Evolutionary conservation across 1,140 invertebrate genomes (phyloP).

Genomic region (Drosophila novamexicana): DNA sequence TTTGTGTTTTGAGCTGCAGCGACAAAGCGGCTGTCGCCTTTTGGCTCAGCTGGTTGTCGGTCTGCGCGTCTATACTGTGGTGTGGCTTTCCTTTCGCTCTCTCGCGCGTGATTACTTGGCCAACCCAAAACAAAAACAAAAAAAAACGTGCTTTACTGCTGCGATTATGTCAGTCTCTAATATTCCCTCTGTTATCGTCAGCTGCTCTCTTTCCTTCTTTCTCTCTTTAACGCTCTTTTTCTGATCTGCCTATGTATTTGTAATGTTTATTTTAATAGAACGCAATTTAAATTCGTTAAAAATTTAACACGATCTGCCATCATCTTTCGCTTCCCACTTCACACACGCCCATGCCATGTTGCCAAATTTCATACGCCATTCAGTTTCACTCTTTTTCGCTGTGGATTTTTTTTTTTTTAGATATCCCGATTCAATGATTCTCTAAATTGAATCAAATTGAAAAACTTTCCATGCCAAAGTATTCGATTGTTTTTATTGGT

Average conservation of each 20-base stretch:
- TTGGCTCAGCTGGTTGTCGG: constrained; percentile 64
- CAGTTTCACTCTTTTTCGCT: constrained; percentile 4
- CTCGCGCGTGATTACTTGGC: constrained; percentile 25
- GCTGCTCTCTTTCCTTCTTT: constrained; percentile 1
- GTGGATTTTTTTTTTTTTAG: not conserved
- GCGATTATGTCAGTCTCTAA: constrained; percentile 59
- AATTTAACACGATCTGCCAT: constrained; percentile 28
- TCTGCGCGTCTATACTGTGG: constrained; percentile 37
- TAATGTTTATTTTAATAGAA: constrained; percentile 54
- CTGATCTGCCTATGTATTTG: constrained; percentile 35
- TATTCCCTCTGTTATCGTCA: constrained; percentile 36
- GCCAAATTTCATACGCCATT: constrained; percentile 42
- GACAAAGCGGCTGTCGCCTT: constrained; percentile 62
- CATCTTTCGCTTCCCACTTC: constrained; percentile 34
- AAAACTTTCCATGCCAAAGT: constrained; percentile 47
- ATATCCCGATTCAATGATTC: constrained; percentile 13
- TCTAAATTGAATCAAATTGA: constrained; percentile 52
- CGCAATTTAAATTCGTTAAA: constrained; percentile 66
- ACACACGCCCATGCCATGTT: constrained; percentile 26
- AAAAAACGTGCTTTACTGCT: constrained; percentile 37
- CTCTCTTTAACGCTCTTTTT: constrained; percentile 12
- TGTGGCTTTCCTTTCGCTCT: constrained; percentile 55
- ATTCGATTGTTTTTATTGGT: constrained; percentile 11
- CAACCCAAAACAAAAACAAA: constrained; percentile 54
- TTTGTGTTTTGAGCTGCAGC: constrained; percentile 56